Evolutionary conservation across 35 echinoderm and acorn worm genomes (phyloP).

Genomic region (Heliocidaris erythrogramma): DNA sequence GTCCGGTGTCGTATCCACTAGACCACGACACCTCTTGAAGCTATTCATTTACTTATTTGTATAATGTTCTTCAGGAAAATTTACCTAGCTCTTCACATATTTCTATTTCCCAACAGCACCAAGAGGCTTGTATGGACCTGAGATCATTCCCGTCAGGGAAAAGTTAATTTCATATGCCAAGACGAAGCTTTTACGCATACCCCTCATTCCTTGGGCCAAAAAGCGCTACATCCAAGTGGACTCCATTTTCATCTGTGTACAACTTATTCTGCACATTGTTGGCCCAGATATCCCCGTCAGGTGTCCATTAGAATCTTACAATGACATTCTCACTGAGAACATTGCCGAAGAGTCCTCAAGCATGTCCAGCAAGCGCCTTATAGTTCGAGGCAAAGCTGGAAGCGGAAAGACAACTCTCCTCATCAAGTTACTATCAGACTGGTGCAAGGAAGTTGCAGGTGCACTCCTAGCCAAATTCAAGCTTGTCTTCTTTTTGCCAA

Average conservation of each 20-base stretch:
- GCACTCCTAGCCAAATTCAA: slow-evolving; percentile 20
- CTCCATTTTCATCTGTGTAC: slow-evolving; percentile 28
- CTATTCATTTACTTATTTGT: not conserved
- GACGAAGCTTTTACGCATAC: slow-evolving; percentile 33
- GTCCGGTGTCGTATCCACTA: too few relatives aligned
- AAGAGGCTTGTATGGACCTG: slow-evolving; percentile 40
- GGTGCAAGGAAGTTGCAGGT: slow-evolving; percentile 35
- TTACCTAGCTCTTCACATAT: not conserved
- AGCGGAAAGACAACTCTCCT: slow-evolving; percentile 65
- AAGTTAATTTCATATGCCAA: slow-evolving; percentile 28
- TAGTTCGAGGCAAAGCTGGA: slow-evolving; percentile 52
- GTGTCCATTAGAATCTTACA: slow-evolving; percentile 28
- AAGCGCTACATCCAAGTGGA: slow-evolving; percentile 22
- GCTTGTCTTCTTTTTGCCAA: slow-evolving; percentile 54
- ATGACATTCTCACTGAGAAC: slow-evolving; percentile 39
- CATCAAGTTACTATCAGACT: slow-evolving; percentile 56
- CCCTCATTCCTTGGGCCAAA: slow-evolving; percentile 45
- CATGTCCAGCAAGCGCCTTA: not conserved
- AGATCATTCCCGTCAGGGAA: slow-evolving; percentile 12
- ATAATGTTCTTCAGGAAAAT: not conserved
- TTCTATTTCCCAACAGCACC: slow-evolving; percentile 1
- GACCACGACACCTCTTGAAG: too few relatives aligned
- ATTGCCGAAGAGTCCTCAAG: not conserved
- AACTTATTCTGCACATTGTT: slow-evolving; percentile 36
- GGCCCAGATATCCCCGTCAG: slow-evolving; percentile 32